Conservation (phyloP, 2,113 vertebrate species). For the Pionites leucogaster region DNA sequence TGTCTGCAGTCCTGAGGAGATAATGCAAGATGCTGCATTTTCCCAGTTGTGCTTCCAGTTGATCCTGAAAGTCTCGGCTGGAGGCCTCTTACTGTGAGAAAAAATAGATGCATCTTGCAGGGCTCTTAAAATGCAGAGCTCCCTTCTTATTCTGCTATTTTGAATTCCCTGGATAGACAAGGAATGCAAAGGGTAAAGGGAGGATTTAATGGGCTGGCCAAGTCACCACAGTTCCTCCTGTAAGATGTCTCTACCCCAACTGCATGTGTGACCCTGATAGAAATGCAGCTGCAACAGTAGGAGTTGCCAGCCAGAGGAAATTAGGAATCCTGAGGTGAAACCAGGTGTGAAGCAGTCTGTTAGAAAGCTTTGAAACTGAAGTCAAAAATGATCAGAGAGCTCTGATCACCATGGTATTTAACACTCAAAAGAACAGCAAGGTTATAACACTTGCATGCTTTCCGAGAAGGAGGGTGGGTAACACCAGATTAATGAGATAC, state of each 20-base stretch:
- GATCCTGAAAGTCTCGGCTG: background rate
- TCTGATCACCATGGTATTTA: background rate
- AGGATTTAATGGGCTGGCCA: background rate
- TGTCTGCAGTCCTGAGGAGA: background rate
- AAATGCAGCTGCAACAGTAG: background rate
- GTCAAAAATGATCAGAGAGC: background rate
- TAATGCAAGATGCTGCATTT: background rate
- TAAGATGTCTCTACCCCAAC: background rate
- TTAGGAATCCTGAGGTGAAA: constrained; percentile 12
- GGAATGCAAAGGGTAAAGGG: background rate
- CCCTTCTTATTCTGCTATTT: background rate
- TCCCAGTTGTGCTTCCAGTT: background rate
- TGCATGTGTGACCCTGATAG: rapidly evolving
- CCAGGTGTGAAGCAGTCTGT: background rate
- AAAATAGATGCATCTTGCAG: background rate
- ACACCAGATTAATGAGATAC: background rate
- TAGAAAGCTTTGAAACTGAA: background rate
- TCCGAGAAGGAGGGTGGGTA: background rate
- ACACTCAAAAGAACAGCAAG: background rate
- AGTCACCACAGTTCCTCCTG: background rate
- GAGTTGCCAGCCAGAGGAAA: background rate
- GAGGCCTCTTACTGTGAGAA: background rate
- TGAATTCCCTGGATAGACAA: background rate
- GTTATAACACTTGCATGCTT: background rate
- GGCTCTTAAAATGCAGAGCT: background rate